These are phyloP conservation scores for Campoplex nolae DNA, from an alignment of 2,888 invertebrate genomes.

Conservation along the genomic window DNA sequence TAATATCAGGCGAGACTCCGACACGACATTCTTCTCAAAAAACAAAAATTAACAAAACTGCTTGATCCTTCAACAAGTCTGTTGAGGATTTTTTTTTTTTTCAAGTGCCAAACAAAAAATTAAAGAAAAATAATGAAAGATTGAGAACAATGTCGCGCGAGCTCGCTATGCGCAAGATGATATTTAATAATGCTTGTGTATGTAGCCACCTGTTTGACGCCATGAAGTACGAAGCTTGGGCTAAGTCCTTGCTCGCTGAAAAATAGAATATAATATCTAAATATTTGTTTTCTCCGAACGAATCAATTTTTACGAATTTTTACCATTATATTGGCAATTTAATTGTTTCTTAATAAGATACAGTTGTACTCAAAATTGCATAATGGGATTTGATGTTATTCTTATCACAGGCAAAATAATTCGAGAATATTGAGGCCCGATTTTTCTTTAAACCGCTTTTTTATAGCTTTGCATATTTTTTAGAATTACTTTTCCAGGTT, in stretches of 20 bases:
- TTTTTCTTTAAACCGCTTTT: neutral
- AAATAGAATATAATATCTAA: slow-evolving; percentile 57
- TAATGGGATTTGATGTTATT: too few species aligned
- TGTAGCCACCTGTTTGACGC: slow-evolving; percentile 95
- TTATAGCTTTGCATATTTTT: neutral
- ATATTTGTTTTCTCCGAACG: neutral
- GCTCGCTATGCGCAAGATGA: slow-evolving; percentile 60
- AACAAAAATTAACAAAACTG: neutral
- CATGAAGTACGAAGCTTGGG: slow-evolving; percentile 99
- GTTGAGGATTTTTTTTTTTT: neutral
- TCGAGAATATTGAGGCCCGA: neutral
- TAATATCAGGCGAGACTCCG: slow-evolving; percentile 69
- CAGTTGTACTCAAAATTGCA: neutral
- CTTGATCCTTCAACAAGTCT: neutral
- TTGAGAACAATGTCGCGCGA: slow-evolving; percentile 46
- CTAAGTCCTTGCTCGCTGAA: slow-evolving; percentile 97
- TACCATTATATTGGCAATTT: neutral
- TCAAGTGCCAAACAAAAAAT: slow-evolving; percentile 1
- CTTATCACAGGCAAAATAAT: neutral
- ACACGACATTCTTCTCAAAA: slow-evolving; percentile 76
- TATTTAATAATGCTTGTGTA: slow-evolving; percentile 62
- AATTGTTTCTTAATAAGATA: neutral
- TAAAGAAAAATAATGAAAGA: slow-evolving; percentile 39
- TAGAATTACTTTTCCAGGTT: neutral
- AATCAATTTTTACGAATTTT: neutral